Base-by-base conservation (phyloP, 1,140 invertebrate genomes). In the Epicauta chinensis region DNA sequence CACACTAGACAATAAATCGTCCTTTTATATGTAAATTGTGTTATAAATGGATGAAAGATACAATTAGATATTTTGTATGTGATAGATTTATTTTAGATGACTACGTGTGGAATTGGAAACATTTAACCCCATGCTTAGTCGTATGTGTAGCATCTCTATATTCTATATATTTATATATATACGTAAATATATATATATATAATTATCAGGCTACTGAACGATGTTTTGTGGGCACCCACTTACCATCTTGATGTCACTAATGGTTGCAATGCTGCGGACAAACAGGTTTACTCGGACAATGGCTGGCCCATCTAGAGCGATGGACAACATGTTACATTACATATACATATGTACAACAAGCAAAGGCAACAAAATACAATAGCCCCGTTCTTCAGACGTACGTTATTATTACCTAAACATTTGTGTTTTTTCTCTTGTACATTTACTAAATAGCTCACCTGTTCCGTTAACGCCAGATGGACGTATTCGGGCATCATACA, bases 231-330 rank as follows among this genome's bases (percentile, higher is more conserved):
- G 55, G 53, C 61, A 45, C 56, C 61, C 74, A 88, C 89, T 91
- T 89, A 93, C 90, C 93, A 95, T 95, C 80, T 94, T 95, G 77
- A 94, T 93, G 84, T 96, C 93, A 84, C 93, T 93, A 80, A 96
- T 95, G 73, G 92, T 94, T 69, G 89, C 89, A 75, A 96, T 95
- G 82, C 88, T 93, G 80, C 93, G 81, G 71, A 96, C 89, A 83
- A 93, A 94, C 77, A 94, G 85, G 84, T 96, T 96, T 78, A 96
- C 90, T 79, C 82, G 85, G 76, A 92, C 89, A 80, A 91, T 83
- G 70, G 89, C 88, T 71, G 90, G 88, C 74, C 88, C 89, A 88
- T 90, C 87, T 91, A 83, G 74, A 81, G 77, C 71, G 64, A 67
- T 65, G 68, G 65, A 58, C 53, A 56, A 60, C 50, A 53, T 60